phyloP scores from a whole-genome alignment of 2,797 vertebrate species.

The Alosa sapidissima region DNA sequence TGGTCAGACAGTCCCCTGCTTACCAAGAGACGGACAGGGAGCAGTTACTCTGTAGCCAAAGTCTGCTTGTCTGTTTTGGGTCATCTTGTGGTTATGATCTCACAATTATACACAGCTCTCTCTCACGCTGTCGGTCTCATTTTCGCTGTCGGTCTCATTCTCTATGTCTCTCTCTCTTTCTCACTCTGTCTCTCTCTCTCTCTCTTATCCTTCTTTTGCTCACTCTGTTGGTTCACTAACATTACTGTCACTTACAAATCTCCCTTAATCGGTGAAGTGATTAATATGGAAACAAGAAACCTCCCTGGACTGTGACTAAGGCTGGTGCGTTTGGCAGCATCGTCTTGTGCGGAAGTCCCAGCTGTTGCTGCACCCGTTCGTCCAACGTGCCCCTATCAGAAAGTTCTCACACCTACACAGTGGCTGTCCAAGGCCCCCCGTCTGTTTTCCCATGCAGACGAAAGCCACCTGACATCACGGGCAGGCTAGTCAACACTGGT shows the following conservation, averaged over 20 bases:
- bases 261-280: slow-evolving; percentile 25
- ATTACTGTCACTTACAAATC: slow-evolving; percentile 39
- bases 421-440: neutral
- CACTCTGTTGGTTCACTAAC: slow-evolving; percentile 37
- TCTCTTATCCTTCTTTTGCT: slow-evolving; percentile 11
- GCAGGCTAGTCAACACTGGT: neutral
- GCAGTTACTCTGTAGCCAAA: neutral
- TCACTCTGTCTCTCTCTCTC: neutral
- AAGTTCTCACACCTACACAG: neutral
- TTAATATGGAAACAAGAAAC: slow-evolving; percentile 35
- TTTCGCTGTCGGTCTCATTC: slow-evolving; percentile 39
- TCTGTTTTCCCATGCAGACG: neutral
- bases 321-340: slow-evolving; percentile 22
- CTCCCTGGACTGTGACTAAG: slow-evolving; percentile 43
- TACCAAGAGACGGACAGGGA: neutral
- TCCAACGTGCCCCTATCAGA: neutral
- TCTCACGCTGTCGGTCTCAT: slow-evolving; percentile 38
- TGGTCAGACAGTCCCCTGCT: neutral
- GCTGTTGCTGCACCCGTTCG: slow-evolving; percentile 8
- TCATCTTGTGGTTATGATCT: slow-evolving; percentile 49
- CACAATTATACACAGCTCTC: slow-evolving; percentile 48
- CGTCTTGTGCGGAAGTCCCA: slow-evolving; percentile 18
- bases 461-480: neutral
- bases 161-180: neutral
- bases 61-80: slow-evolving; percentile 38